phyloP scores from a whole-genome alignment of 2,113 vertebrate genomes.

The Halcyon senegalensis region DNA sequence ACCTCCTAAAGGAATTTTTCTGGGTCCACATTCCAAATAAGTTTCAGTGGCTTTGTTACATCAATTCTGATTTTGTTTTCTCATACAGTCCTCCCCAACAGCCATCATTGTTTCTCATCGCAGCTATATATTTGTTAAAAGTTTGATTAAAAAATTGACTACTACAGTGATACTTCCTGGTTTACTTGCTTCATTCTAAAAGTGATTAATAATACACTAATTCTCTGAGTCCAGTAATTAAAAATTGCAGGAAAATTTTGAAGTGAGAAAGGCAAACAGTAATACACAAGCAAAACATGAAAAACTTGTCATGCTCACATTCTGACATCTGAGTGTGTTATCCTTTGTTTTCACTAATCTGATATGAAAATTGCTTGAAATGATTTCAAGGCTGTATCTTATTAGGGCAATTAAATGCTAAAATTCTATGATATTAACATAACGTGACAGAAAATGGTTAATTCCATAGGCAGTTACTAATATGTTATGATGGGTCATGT shows the following conservation, averaged over 20 bases:
- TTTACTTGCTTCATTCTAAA: slow-evolving; percentile 21
- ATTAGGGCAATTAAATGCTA: slow-evolving; percentile 50
- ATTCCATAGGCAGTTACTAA: slow-evolving; percentile 38
- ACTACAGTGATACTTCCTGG: background rate
- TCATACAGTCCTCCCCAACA: background rate
- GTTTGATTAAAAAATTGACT: background rate
- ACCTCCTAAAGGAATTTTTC: background rate
- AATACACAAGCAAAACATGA: slow-evolving; percentile 40
- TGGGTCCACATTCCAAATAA: background rate
- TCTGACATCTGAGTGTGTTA: slow-evolving; percentile 40
- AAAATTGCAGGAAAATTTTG: slow-evolving; percentile 8
- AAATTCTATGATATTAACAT: slow-evolving; percentile 54
- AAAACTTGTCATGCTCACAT: slow-evolving; percentile 17
- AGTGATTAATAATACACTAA: background rate
- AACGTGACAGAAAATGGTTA: slow-evolving; percentile 49
- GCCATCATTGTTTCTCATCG: background rate
- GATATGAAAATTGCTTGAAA: slow-evolving; percentile 60
- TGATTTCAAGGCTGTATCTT: slow-evolving; percentile 60
- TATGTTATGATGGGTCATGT: background rate
- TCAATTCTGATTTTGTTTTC: background rate
- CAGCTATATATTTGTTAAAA: background rate
- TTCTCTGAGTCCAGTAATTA: background rate
- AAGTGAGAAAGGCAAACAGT: background rate
- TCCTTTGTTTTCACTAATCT: slow-evolving; percentile 64
- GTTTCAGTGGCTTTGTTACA: background rate